Percentiles rank a stretch among this genome's conserved stretches.
Evolutionary conservation across 2,888 invertebrate genomes (phyloP).

Genomic region (Elysia crispata): DNA sequence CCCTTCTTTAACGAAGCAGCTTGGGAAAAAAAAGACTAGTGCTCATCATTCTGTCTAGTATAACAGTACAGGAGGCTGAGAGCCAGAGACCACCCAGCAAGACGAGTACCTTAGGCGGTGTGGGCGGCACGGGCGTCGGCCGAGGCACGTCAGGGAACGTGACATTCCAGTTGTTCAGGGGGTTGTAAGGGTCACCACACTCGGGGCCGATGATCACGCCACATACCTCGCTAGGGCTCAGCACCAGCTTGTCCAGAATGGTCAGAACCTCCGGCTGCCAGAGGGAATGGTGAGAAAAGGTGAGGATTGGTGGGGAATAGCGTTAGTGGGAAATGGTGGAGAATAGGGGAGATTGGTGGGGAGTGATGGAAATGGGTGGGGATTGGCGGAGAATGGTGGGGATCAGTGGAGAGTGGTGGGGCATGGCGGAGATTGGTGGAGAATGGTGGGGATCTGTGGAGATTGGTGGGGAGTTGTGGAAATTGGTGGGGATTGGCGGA

Average conservation of each 20-base stretch:
- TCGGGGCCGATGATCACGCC: slow-evolving; percentile 94
- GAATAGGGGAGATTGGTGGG: not conserved
- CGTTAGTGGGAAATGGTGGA: too few relatives aligned
- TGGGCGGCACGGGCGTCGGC: slow-evolving; percentile 60
- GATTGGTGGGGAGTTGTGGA: too few relatives aligned
- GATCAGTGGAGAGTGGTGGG: not conserved
- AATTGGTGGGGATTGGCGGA: too few relatives aligned
- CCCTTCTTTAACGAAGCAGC: too few relatives aligned
- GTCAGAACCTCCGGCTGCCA: slow-evolving; percentile 86
- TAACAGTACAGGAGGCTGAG: not conserved
- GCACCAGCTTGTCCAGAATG: slow-evolving; percentile 87
- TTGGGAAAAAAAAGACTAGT: too few relatives aligned
- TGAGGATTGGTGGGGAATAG: not conserved
- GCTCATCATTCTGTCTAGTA: too few relatives aligned
- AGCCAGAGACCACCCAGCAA: not conserved
- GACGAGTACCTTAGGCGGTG: slow-evolving; percentile 63
- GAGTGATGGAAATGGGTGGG: not conserved
- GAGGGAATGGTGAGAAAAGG: not conserved
- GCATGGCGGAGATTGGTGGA: too few relatives aligned
- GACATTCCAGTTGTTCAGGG: slow-evolving; percentile 84
- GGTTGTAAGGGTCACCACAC: slow-evolving; percentile 92
- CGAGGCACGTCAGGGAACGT: slow-evolving; percentile 62
- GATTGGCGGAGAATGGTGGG: not conserved
- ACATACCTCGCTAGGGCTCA: slow-evolving; percentile 92
- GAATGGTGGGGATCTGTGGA: too few relatives aligned